phyloP scores from a whole-genome alignment of 53 echinoderm and acorn worm species.

The Pentamera pediparva region DNA sequence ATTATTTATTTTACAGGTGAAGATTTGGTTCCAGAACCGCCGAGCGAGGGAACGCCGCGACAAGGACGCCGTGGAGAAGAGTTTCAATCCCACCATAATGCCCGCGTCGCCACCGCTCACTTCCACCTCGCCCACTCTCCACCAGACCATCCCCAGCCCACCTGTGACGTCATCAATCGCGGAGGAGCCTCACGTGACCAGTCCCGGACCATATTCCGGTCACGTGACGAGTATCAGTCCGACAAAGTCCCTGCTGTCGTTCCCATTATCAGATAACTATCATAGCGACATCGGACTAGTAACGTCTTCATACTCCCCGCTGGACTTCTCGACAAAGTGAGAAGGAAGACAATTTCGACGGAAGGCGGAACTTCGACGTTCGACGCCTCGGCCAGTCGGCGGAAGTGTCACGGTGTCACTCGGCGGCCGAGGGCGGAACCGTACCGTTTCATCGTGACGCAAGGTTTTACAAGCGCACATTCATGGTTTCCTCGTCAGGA shows the following conservation, averaged over 20 bases:
- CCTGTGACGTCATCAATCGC: constrained; percentile 17
- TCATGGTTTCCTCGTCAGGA: too few species aligned
- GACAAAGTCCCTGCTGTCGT: constrained; percentile 37
- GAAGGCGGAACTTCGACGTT: background rate
- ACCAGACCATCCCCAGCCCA: constrained; percentile 26
- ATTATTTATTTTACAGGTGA: constrained; percentile 61
- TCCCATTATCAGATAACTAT: constrained; percentile 6
- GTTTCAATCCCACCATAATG: constrained; percentile 26
- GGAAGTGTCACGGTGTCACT: too few species aligned
- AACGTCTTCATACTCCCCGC: background rate
- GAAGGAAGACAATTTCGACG: background rate
- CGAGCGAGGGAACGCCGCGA: constrained; percentile 82
- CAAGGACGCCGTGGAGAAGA: constrained; percentile 72
- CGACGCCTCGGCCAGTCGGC: too few species aligned
- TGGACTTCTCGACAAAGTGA: constrained; percentile 21
- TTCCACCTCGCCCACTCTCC: background rate
- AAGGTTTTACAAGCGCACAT: too few species aligned
- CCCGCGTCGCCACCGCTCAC: constrained; percentile 40
- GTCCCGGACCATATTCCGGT: background rate
- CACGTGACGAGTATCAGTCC: constrained; percentile 39
- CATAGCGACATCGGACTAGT: background rate
- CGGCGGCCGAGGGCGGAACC: too few species aligned
- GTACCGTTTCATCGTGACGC: too few species aligned
- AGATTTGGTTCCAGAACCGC: constrained; percentile 95
- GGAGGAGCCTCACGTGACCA: background rate